Evolutionary conservation across 1,140 invertebrate species (phyloP).

Genomic region (Megalopta genalis): DNA sequence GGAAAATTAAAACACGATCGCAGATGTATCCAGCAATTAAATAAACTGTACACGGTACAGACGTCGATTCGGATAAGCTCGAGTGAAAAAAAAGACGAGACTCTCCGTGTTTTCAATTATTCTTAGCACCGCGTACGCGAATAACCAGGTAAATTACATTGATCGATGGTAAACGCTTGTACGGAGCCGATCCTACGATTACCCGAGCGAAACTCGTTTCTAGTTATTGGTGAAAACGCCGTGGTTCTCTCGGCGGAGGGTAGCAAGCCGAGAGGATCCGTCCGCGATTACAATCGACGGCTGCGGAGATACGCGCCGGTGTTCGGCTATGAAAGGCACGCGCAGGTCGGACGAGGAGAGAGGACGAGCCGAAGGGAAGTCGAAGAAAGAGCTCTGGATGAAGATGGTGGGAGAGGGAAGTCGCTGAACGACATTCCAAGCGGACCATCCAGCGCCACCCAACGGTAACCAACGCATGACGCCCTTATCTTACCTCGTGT

Average conservation of each 20-base stretch:
- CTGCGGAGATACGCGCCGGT: constrained; percentile 45
- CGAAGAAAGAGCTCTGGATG: constrained; percentile 56
- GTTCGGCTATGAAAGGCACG: constrained; percentile 54
- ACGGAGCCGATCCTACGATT: neutral
- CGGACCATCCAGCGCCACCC: constrained; percentile 76
- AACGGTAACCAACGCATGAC: constrained; percentile 78
- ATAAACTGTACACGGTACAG: no score
- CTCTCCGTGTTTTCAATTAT: no score
- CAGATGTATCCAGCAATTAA: no score
- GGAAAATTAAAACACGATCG: no score
- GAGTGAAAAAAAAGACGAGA: no score
- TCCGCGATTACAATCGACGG: constrained; percentile 52
- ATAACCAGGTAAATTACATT: neutral
- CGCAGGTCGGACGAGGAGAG: constrained; percentile 32
- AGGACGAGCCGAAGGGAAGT: constrained; percentile 28
- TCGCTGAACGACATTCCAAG: constrained; percentile 78
- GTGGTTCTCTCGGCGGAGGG: neutral
- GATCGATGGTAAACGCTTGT: neutral
- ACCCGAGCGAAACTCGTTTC: neutral
- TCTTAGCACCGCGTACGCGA: no score
- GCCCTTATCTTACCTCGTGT: constrained; percentile 67
- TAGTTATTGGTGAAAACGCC: neutral
- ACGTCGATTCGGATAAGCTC: no score
- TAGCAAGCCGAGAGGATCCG: constrained; percentile 15
- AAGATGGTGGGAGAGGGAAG: constrained; percentile 71